Evolutionary conservation across 35 echinoderm and acorn worm genomes (phyloP).

Genomic region (Apostichopus japonicus): DNA sequence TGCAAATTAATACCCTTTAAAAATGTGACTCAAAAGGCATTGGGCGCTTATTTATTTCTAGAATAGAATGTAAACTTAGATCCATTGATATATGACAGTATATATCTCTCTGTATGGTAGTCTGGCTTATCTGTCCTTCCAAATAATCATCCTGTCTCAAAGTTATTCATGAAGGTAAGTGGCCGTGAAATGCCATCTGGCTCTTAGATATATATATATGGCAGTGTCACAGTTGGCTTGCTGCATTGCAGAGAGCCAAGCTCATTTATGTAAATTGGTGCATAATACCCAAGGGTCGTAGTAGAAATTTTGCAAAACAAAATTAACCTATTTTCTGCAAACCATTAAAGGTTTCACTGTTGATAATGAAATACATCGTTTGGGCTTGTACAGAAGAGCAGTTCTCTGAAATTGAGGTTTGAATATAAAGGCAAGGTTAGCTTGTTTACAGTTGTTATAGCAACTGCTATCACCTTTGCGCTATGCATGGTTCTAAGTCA

Average conservation of each 20-base stretch:
- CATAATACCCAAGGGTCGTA: neutral
- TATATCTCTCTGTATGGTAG: no score
- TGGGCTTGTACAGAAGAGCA: neutral
- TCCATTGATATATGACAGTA: no score
- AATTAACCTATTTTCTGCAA: neutral
- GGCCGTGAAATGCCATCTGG: neutral
- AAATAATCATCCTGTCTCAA: neutral
- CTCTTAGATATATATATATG: neutral
- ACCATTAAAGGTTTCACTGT: neutral
- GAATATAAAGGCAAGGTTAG: neutral
- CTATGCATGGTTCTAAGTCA: no score
- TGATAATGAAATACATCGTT: neutral
- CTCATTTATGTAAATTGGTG: neutral
- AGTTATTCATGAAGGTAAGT: neutral
- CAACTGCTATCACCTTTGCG: no score
- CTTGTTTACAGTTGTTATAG: no score
- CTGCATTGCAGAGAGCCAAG: no score
- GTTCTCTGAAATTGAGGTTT: neutral
- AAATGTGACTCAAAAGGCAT: no score
- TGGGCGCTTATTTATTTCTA: no score
- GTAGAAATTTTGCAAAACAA: neutral
- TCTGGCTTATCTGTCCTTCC: no score
- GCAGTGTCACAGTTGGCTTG: neutral
- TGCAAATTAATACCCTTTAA: no score
- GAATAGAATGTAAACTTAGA: no score